These are phyloP conservation scores for Philopedon plagiatum DNA, from an alignment of 2,888 invertebrate species.

Conservation along the genomic window DNA sequence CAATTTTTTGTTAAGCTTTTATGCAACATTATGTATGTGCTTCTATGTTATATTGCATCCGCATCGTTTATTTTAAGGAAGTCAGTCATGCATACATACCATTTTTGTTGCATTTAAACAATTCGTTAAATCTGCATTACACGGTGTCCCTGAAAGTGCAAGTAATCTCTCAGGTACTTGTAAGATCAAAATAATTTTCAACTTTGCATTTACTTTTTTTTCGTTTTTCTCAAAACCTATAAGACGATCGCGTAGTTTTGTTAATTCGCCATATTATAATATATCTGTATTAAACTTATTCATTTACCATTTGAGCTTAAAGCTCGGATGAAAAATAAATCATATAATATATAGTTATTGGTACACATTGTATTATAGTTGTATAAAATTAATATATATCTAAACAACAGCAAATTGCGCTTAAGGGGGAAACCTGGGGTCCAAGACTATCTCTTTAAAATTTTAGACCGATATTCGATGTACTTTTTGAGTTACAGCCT, in stretches of 20 bases:
- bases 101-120: background rate
- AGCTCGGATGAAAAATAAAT: too few relatives aligned
- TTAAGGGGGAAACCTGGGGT: background rate
- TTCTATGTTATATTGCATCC: conserved; percentile 17
- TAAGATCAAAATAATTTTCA: too few relatives aligned
- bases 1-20: conserved; percentile 15
- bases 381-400: background rate
- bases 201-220: too few relatives aligned
- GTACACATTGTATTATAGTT: background rate
- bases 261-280: conserved; percentile 7
- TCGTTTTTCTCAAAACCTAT: background rate
- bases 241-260: background rate
- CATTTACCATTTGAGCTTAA: too few relatives aligned
- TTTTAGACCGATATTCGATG: too few relatives aligned
- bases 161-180: too few relatives aligned
- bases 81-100: background rate
- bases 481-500: too few relatives aligned
- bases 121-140: background rate
- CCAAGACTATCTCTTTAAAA: background rate
- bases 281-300: background rate
- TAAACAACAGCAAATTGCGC: too few relatives aligned
- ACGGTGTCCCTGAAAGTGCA: too few relatives aligned
- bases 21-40: conserved; percentile 18
- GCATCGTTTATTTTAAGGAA: background rate
- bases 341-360: background rate